These are phyloP conservation scores for Achatina immaculata DNA, from an alignment of 1,140 invertebrate genomes.

Conservation along the genomic window DNA sequence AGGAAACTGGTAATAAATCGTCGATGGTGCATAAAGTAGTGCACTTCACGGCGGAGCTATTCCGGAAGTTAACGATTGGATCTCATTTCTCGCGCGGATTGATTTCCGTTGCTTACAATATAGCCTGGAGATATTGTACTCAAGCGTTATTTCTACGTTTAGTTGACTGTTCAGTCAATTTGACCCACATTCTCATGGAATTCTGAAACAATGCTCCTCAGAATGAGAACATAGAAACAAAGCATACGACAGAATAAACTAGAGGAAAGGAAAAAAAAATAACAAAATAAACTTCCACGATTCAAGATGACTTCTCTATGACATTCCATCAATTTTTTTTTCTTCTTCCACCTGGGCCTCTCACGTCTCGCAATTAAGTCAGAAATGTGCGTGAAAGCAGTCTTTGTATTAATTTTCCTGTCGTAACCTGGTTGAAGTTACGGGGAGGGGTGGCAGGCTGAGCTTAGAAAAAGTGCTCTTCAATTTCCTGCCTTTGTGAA, in stretches of 20 bases:
- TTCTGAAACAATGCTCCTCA: too few relatives aligned
- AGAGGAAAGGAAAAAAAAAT: too few relatives aligned
- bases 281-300: too few relatives aligned
- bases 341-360: not conserved
- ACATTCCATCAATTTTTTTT: too few relatives aligned
- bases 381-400: not conserved
- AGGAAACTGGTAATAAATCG: slow-evolving; percentile 9
- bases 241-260: too few relatives aligned
- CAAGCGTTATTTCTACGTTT: too few relatives aligned
- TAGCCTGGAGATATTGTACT: not conserved
- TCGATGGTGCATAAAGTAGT: not conserved
- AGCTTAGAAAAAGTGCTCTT: not conserved
- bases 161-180: not conserved
- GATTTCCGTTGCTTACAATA: slow-evolving; percentile 15
- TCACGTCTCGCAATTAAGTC: not conserved
- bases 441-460: too few relatives aligned
- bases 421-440: not conserved
- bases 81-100: slow-evolving; percentile 22
- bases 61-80: slow-evolving; percentile 24
- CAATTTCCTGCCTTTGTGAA: not conserved
- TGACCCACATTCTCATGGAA: too few relatives aligned
- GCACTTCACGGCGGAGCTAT: slow-evolving; percentile 18
- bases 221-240: too few relatives aligned
- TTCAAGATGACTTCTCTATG: too few relatives aligned
- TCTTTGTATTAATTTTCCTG: slow-evolving; percentile 7